These are phyloP conservation scores for Podarcis cretensis DNA, from an alignment of 2,113 vertebrate genomes.

Conservation along the genomic window DNA sequence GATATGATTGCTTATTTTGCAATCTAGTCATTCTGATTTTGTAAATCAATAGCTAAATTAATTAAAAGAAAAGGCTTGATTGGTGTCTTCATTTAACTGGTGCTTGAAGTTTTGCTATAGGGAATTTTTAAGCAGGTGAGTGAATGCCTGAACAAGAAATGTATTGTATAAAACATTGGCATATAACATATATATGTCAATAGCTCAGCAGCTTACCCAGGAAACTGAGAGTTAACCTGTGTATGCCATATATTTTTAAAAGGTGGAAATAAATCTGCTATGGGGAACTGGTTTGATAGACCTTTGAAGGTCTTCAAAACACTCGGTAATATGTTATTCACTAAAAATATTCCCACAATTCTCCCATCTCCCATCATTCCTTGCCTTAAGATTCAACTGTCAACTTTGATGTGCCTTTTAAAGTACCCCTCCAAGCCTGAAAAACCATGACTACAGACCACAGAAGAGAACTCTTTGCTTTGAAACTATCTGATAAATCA, in stretches of 20 bases:
- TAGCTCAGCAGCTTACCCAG: conserved; percentile 63
- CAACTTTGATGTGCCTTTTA: conserved; percentile 90
- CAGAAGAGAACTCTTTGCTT: conserved; percentile 80
- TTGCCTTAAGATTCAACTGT: conserved; percentile 88
- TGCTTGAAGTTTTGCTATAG: conserved; percentile 12
- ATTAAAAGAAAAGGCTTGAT: conserved; percentile 7
- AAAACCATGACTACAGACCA: conserved; percentile 79
- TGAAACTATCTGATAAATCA: conserved; percentile 89
- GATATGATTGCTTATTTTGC: conserved; percentile 1
- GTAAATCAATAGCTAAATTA: conserved; percentile 34
- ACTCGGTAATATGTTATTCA: conserved; percentile 78
- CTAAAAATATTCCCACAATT: conserved; percentile 85
- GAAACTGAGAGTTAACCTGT: conserved; percentile 74
- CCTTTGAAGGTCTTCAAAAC: conserved; percentile 82
- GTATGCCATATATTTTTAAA: conserved; percentile 62
- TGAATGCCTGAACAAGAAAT: conserved; percentile 61
- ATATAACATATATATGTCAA: conserved; percentile 66
- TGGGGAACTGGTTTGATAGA: conserved; percentile 73
- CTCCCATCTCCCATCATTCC: conserved; percentile 81
- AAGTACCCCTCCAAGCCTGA: conserved; percentile 85
- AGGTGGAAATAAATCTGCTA: conserved; percentile 73
- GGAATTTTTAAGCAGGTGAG: conserved; percentile 44
- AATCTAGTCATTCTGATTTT: conserved; percentile 46
- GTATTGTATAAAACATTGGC: conserved; percentile 64
- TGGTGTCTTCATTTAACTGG: conserved; percentile 23